Evolutionary conservation across 92 coral and sea anemone genomes (phyloP).

Genomic region (Epizoanthus illoricatus): DNA sequence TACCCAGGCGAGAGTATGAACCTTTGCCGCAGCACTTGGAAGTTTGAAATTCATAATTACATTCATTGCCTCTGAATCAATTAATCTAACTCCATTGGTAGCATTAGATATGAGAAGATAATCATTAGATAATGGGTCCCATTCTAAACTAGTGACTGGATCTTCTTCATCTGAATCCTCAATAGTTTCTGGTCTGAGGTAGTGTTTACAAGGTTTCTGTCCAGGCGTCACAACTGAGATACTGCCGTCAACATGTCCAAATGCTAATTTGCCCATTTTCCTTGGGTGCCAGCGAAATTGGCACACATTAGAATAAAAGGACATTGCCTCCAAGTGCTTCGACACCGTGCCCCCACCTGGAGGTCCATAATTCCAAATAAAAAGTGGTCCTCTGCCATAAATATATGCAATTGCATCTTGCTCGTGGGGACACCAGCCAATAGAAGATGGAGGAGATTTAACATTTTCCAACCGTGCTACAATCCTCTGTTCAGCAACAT

Average conservation of each 20-base stretch:
- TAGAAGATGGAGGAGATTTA: slow-evolving; percentile 65
- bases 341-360: slow-evolving; percentile 59
- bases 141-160: slow-evolving; percentile 87
- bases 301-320: slow-evolving; percentile 83
- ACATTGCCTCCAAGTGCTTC: slow-evolving; percentile 76
- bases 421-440: slow-evolving; percentile 93
- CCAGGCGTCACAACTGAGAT: slow-evolving; percentile 78
- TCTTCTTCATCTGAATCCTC: slow-evolving; percentile 85
- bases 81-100: slow-evolving; percentile 66
- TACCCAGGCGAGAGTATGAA: slow-evolving; percentile 86
- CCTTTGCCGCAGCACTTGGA: slow-evolving; percentile 80
- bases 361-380: slow-evolving; percentile 65
- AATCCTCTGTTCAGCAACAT: slow-evolving; percentile 71
- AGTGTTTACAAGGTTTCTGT: slow-evolving; percentile 78
- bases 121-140: slow-evolving; percentile 92
- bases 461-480: slow-evolving; percentile 63
- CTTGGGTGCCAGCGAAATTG: slow-evolving; percentile 92
- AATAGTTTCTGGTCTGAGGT: slow-evolving; percentile 74
- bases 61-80: slow-evolving; percentile 84
- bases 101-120: slow-evolving; percentile 86
- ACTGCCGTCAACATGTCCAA: slow-evolving; percentile 96
- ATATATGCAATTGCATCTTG: slow-evolving; percentile 70
- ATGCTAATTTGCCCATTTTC: slow-evolving; percentile 74
- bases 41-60: slow-evolving; percentile 89
- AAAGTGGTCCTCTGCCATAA: slow-evolving; percentile 91